These are phyloP conservation scores for Andrena dorsata DNA, from an alignment of 2,888 invertebrate genomes.

Conservation along the genomic window DNA sequence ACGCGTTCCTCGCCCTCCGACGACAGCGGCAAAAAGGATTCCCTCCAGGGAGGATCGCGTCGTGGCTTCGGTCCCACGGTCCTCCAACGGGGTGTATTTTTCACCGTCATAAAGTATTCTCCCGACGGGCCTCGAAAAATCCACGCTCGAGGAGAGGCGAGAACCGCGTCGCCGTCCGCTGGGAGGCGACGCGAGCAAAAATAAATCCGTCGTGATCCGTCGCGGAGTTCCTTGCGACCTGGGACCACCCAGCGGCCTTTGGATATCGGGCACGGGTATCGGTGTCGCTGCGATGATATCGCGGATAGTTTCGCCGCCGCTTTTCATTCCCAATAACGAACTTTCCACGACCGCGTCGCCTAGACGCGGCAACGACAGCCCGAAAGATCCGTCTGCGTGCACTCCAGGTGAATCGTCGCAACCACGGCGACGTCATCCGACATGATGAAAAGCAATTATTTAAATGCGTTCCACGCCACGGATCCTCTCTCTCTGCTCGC, in stretches of 20 bases:
- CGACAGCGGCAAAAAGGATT: slow-evolving; percentile 15
- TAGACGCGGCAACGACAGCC: not conserved
- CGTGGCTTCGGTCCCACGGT: slow-evolving; percentile 18
- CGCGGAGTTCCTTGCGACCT: not conserved
- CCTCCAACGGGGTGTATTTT: slow-evolving; percentile 54
- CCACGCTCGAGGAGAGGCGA: slow-evolving; percentile 27
- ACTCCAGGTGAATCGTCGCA: not conserved
- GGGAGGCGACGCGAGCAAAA: slow-evolving; percentile 28
- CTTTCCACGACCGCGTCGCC: slow-evolving; percentile 29
- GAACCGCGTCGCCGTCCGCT: slow-evolving; percentile 33
- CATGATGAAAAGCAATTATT: slow-evolving; percentile 74
- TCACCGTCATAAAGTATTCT: slow-evolving; percentile 61
- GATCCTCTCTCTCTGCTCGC: slow-evolving; percentile 43
- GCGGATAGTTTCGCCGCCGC: slow-evolving; percentile 53
- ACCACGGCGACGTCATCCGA: slow-evolving; percentile 15
- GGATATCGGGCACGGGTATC: not conserved
- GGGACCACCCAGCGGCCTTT: not conserved
- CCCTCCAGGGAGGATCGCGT: slow-evolving; percentile 33
- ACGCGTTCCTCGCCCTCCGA: not conserved
- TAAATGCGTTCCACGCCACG: slow-evolving; percentile 66
- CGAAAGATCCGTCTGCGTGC: not conserved
- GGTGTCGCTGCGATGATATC: slow-evolving; percentile 41
- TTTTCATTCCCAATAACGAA: slow-evolving; percentile 69
- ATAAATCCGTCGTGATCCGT: slow-evolving; percentile 46
- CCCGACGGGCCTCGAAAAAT: slow-evolving; percentile 41